A percentile compares a stretch with the other conserved stretches of the same genome.
These are phyloP conservation scores for Coregonus sp. DNA, from an alignment of 2,797 vertebrate genomes.

Conservation along the genomic window DNA sequence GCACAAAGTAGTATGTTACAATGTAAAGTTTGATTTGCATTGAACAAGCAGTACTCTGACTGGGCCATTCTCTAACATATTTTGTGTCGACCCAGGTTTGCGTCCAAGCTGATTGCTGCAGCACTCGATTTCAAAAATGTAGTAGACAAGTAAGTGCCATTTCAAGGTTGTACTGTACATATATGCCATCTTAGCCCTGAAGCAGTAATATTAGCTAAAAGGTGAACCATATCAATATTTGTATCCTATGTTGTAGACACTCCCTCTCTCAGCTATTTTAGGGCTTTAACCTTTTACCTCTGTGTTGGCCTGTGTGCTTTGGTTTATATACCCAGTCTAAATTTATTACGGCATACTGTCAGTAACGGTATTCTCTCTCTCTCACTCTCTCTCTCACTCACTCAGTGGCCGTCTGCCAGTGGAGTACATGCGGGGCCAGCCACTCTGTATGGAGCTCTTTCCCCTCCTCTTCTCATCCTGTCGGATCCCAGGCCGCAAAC, in stretches of 20 bases:
- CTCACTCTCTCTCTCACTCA: conserved; percentile 1
- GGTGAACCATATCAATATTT: neutral
- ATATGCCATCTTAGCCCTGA: too few species aligned
- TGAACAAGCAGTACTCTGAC: neutral
- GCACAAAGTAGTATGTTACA: neutral
- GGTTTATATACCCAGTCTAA: conserved; percentile 35
- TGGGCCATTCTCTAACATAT: neutral
- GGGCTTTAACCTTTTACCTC: conserved; percentile 25
- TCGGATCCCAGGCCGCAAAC: conserved; percentile 81
- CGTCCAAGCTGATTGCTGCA: conserved; percentile 83
- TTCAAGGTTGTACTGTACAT: neutral
- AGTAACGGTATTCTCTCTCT: conserved; percentile 22
- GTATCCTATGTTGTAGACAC: conserved; percentile 13
- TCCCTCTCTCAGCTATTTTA: conserved; percentile 37
- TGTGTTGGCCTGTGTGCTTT: conserved; percentile 22
- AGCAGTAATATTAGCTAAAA: conserved; percentile 1
- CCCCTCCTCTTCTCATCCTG: conserved; percentile 82
- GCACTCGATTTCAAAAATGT: conserved; percentile 84
- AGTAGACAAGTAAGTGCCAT: conserved; percentile 74
- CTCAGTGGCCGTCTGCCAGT: conserved; percentile 68
- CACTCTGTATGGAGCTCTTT: conserved; percentile 82
- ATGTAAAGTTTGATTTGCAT: neutral
- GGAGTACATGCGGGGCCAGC: conserved; percentile 75
- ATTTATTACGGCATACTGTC: conserved; percentile 27
- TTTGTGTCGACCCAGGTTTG: conserved; percentile 72